These are phyloP conservation scores for Megalops cyprinoides DNA, from an alignment of 2,797 vertebrate genomes.

Conservation along the genomic window DNA sequence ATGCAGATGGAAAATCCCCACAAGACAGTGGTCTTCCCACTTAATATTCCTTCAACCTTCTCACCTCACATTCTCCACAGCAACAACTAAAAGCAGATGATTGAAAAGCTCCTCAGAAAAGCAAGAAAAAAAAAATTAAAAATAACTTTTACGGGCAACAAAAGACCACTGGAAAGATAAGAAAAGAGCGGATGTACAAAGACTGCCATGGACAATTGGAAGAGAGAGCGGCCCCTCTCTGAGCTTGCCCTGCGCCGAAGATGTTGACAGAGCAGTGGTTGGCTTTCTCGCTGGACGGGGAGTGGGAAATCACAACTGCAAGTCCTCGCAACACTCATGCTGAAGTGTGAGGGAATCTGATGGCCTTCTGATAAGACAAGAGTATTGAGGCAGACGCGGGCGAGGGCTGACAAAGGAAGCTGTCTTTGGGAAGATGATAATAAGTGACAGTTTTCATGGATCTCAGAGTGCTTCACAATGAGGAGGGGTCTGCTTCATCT, in stretches of 20 bases:
- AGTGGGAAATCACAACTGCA: background rate
- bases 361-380: too few relatives aligned
- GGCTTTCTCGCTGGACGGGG: background rate
- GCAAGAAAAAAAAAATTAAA: too few relatives aligned
- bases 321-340: too few relatives aligned
- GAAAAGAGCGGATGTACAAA: too few relatives aligned
- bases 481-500: too few relatives aligned
- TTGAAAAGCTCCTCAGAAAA: background rate
- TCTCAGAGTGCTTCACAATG: too few relatives aligned
- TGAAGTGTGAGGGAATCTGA: too few relatives aligned
- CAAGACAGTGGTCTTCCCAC: background rate
- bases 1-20: background rate
- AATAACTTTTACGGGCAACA: background rate
- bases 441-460: too few relatives aligned
- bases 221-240: background rate
- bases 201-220: background rate
- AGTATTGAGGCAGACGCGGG: too few relatives aligned
- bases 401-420: too few relatives aligned
- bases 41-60: too few relatives aligned
- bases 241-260: background rate
- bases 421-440: too few relatives aligned
- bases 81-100: background rate
- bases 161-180: background rate
- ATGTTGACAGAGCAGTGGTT: background rate
- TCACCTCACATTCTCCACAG: background rate